phyloP scores from a whole-genome alignment of 53 echinoderm and acorn worm species.

The Crossaster papposus region DNA sequence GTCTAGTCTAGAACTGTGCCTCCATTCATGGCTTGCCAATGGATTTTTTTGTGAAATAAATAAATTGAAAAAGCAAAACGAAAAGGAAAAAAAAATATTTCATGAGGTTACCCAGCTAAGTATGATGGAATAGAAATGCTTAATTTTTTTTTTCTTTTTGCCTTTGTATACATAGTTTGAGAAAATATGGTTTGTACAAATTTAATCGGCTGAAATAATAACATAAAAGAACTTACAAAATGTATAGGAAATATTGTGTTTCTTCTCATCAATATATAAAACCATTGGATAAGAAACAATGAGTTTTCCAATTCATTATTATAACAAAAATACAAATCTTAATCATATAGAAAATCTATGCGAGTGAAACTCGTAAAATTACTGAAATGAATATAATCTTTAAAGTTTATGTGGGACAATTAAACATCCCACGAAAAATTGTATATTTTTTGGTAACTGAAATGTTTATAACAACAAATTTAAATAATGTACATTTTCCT shows the following conservation, averaged over 20 bases:
- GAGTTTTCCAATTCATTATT: neutral
- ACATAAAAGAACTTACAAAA: neutral
- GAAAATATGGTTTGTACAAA: slow-evolving; percentile 6
- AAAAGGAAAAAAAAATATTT: neutral
- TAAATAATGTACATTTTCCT: neutral
- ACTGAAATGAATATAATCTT: neutral
- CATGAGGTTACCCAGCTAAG: neutral
- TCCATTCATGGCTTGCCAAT: no score
- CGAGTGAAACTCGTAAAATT: neutral
- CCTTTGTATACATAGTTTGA: slow-evolving; percentile 1
- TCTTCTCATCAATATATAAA: neutral
- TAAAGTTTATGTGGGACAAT: neutral
- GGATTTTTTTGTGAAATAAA: no score
- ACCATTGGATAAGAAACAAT: neutral
- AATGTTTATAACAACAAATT: neutral
- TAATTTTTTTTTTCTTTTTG: neutral
- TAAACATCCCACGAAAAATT: neutral
- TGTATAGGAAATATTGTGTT: neutral
- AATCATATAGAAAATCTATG: neutral
- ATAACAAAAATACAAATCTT: neutral
- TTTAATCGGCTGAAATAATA: neutral
- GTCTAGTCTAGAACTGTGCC: no score
- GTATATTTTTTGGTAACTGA: neutral
- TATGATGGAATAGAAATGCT: neutral
- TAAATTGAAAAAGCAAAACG: no score